Base-by-base conservation (phyloP, 2,113 vertebrate genomes). In the Antennarius striatus region DNA sequence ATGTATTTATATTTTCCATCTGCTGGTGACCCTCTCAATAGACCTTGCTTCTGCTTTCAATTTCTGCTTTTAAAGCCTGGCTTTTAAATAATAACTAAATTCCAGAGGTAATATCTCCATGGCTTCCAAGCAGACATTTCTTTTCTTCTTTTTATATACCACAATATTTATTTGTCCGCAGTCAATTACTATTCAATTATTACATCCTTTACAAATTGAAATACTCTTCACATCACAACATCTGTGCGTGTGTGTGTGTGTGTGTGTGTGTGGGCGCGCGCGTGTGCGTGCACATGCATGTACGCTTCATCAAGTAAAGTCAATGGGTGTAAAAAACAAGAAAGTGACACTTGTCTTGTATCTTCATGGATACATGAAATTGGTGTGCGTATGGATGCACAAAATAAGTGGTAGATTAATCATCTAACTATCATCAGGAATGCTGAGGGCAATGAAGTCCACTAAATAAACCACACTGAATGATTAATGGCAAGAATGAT, bases 51-150 rank as follows among this genome's bases (percentile, higher is more conserved):
- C 45, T 67, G 30, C 74, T 74, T 77, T 83, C 17, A 55, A 48
- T 50, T 53, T 14, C 15, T n/a, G 10, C 60, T 71, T 82, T 16
- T 61, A 83, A 75, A 42, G 56, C 51, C 59, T 67, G 42, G 42
- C 65, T 75, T 83, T 68, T 47, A 56, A 77, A 86, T 61, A 43
- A 42, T 71, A 51, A 73, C 65, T 56, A 12, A 68, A 50, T 56
- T 57, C 59, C 50, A n/a, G 12, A 17, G 43, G 36, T 76, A 60
- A 62, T 72, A 30, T 64, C 15, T 56, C 4, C 42, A 30, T 60
- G 50, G 48, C 42, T 53, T 15, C 32, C n/a, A 17, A 13, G 56
- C 30, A 56, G 13, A 46, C 32, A 58, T 30, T 51, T 65, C 46
- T 30, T 36, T 28, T 28, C 14, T 56, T 62, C 42, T 59, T 55